A percentile compares a stretch with the other conserved stretches of the same genome.
phyloP scores from a whole-genome alignment of 2,797 vertebrate genomes.

The Oreonectes daqikongensis region DNA sequence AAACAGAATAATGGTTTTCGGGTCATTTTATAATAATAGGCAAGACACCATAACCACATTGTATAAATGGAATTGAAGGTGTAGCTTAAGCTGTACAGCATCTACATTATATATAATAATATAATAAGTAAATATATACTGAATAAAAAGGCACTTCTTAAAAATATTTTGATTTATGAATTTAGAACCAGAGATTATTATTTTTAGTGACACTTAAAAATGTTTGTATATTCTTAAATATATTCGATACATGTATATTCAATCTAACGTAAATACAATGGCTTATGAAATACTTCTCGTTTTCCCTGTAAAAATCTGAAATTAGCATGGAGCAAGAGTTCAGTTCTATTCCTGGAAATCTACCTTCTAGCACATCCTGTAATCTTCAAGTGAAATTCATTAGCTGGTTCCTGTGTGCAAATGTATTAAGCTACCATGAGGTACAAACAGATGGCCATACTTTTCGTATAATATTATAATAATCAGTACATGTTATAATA shows the following conservation, averaged over 20 bases:
- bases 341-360: neutral
- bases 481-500: neutral
- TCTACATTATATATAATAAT: neutral
- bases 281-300: neutral
- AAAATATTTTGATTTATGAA: neutral
- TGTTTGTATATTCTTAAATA: no score
- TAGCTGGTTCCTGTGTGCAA: neutral
- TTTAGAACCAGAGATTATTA: neutral
- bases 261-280: neutral
- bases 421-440: neutral
- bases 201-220: neutral
- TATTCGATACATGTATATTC: no score
- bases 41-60: neutral
- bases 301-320: neutral
- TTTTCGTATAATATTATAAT: neutral
- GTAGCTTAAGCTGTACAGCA: neutral
- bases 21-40: neutral
- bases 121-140: neutral
- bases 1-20: neutral
- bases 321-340: neutral
- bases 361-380: neutral
- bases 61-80: neutral
- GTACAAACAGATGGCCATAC: neutral
- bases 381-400: slow-evolving; percentile 16
- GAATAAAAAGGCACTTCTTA: slow-evolving; percentile 34